A percentile compares a stretch with the other conserved stretches of the same genome.
phyloP scores from a whole-genome alignment of 2,888 invertebrate genomes.

The Dastarcus helophoroides region DNA sequence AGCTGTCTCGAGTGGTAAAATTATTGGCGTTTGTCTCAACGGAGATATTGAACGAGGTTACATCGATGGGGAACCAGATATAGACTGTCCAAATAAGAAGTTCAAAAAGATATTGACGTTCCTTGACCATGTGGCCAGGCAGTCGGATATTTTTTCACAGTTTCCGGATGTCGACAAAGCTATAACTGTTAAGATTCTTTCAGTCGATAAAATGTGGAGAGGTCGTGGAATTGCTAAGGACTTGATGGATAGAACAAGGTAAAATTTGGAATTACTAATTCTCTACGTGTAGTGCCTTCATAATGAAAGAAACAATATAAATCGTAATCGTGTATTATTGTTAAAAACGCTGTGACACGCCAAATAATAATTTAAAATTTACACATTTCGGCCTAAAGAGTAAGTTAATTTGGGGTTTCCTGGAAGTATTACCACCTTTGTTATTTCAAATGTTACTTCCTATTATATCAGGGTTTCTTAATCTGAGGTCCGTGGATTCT shows the following conservation, averaged over 20 bases:
- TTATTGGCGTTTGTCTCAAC: constrained; percentile 37
- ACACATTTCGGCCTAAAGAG: too few species aligned
- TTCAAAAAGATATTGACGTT: constrained; percentile 54
- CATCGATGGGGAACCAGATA: constrained; percentile 34
- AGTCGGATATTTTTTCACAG: constrained; percentile 44
- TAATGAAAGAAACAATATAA: too few species aligned
- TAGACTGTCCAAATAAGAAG: constrained; percentile 43
- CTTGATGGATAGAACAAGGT: constrained; percentile 52
- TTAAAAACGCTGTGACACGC: too few species aligned
- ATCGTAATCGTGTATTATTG: too few species aligned
- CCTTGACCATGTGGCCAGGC: constrained; percentile 44
- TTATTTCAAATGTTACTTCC: too few species aligned
- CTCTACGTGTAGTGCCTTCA: too few species aligned
- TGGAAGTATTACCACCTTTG: too few species aligned
- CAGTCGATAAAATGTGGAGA: constrained; percentile 54
- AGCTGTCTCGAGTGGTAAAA: constrained; percentile 49
- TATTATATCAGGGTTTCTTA: too few species aligned
- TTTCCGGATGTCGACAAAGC: constrained; percentile 44
- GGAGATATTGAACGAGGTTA: constrained; percentile 24
- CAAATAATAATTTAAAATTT: too few species aligned
- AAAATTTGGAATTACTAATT: too few species aligned
- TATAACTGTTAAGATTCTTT: constrained; percentile 53
- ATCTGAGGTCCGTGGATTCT: too few species aligned
- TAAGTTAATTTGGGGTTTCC: too few species aligned
- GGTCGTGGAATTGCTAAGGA: constrained; percentile 55